phyloP scores from a whole-genome alignment of 2,113 vertebrate genomes.

The Cyrtonyx montezumae region DNA sequence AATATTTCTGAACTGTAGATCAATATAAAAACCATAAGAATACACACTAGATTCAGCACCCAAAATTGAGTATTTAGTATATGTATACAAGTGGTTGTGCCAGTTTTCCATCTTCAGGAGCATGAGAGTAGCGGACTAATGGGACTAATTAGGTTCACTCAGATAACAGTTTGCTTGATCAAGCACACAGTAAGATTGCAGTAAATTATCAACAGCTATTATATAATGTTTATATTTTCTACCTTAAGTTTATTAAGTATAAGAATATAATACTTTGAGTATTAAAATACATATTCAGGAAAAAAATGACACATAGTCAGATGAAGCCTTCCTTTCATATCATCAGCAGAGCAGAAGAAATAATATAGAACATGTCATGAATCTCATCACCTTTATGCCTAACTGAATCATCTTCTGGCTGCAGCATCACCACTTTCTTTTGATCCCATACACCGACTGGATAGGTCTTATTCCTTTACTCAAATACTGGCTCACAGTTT shows the following conservation, averaged over 20 bases:
- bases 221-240: background rate
- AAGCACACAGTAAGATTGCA: background rate
- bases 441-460: background rate
- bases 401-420: background rate
- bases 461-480: background rate
- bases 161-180: background rate
- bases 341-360: background rate
- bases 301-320: accelerated
- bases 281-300: background rate
- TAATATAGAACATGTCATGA: background rate
- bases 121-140: background rate
- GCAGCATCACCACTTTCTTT: background rate
- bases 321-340: background rate
- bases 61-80: background rate
- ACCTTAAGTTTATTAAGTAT: background rate
- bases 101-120: background rate
- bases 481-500: background rate
- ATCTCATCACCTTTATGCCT: background rate
- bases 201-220: background rate
- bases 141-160: background rate
- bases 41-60: background rate
- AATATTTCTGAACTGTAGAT: background rate
- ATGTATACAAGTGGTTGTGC: too few relatives aligned
- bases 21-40: background rate
- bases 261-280: background rate